Conservation (phyloP, 2,888 invertebrate species). For the Trichacis sp. region DNA sequence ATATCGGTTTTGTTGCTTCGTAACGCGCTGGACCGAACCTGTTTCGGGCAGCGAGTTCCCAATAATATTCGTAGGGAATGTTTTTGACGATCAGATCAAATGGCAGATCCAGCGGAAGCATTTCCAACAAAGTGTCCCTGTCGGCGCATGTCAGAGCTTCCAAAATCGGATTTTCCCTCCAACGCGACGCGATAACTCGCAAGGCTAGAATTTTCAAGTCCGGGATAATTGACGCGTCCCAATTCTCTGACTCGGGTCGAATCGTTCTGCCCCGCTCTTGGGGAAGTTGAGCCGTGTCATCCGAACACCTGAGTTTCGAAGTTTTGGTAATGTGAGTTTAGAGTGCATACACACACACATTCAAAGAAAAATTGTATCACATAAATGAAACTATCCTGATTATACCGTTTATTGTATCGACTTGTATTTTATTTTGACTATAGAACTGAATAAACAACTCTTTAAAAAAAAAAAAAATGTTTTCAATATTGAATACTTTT, state of each 20-base stretch:
- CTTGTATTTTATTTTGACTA: not conserved
- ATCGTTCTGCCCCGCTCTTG: conserved; percentile 50
- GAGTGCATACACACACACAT: too few species aligned
- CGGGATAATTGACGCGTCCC: conserved; percentile 53
- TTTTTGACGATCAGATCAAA: conserved; percentile 67
- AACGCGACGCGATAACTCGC: conserved; percentile 47
- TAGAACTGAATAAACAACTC: too few species aligned
- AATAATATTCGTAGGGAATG: conserved; percentile 74
- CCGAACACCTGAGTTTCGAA: conserved; percentile 53
- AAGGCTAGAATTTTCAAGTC: conserved; percentile 55
- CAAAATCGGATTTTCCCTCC: conserved; percentile 71
- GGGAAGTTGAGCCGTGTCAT: conserved; percentile 48
- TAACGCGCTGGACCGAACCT: conserved; percentile 54
- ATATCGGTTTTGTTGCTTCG: too few species aligned
- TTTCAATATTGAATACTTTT: too few species aligned
- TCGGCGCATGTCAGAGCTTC: conserved; percentile 72
- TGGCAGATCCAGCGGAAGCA: conserved; percentile 73
- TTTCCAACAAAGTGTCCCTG: conserved; percentile 73
- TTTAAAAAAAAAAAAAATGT: too few species aligned
- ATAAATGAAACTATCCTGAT: too few species aligned
- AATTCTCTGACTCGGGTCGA: conserved; percentile 53
- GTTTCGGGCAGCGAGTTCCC: conserved; percentile 72
- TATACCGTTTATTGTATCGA: not conserved
- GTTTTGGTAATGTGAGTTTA: not conserved
- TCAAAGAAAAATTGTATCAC: too few species aligned